Conservation (phyloP, 2,113 vertebrate species). For the Loxodonta africana region DNA sequence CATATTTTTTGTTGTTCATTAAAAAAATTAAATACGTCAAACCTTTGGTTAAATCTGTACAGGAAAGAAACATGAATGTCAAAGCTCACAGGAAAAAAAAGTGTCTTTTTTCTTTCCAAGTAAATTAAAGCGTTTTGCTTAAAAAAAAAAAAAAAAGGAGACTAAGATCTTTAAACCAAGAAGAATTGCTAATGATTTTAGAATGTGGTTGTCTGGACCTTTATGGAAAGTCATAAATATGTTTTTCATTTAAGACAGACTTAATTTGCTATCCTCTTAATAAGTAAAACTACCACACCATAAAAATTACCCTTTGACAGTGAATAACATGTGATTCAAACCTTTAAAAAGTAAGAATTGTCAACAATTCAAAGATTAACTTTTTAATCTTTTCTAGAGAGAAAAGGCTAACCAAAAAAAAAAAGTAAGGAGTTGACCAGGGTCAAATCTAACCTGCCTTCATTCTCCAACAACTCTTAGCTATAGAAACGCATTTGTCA, state of each 20-base stretch:
- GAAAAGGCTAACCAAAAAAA: not conserved
- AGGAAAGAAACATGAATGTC: constrained; percentile 6
- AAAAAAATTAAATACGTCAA: constrained; percentile 28
- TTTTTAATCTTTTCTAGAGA: not conserved
- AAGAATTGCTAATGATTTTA: constrained; percentile 61
- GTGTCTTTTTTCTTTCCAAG: constrained; percentile 38
- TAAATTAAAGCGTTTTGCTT: constrained; percentile 47
- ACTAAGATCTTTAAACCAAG: constrained; percentile 49
- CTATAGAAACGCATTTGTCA: not conserved
- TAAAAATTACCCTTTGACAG: constrained; percentile 64
- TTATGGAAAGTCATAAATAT: constrained; percentile 62
- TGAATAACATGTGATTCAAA: constrained; percentile 31
- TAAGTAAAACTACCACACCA: constrained; percentile 40
- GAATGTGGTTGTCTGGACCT: constrained; percentile 60
- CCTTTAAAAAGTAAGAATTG: constrained; percentile 18
- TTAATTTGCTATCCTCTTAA: constrained; percentile 53
- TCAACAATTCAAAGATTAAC: not conserved
- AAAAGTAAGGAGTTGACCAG: not conserved
- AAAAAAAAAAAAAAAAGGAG: not conserved
- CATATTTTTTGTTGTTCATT: constrained; percentile 53
- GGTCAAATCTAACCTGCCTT: not conserved
- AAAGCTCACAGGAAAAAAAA: not conserved
- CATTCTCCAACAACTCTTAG: not conserved
- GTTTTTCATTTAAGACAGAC: constrained; percentile 75
- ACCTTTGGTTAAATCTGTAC: not conserved